Base-by-base conservation (phyloP, 2,888 invertebrate species). In the Drosophila borealis region DNA sequence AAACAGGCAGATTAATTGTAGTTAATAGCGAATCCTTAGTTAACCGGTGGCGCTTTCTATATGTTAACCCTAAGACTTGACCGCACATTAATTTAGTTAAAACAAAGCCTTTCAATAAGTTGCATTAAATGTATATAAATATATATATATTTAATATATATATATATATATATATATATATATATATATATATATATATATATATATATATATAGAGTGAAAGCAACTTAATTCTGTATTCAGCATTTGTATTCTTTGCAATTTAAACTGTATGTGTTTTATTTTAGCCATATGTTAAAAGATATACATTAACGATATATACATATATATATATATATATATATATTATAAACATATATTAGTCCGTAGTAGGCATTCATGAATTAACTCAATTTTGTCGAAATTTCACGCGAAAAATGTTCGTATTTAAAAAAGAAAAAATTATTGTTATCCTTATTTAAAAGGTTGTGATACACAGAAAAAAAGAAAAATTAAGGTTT, bases 181-280 rank as follows among this genome's bases (percentile, higher is more conserved):
- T 33, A 25, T 53, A 41, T 53, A 53, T 60, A 51, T 34, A 21
- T 29, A 68, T 21, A 29, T 49, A 29, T 56, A 42, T 48, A 53
- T 44, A 25, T 36, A 42, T 45, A 29, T 53, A 42, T 51, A 34
- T 17, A 29, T 74, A 63, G 53, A 72, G 48, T 66, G 69, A 56
- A 61, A 63, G 62, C 65, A 69, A 68, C 61, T 68, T 65, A 51
- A 70, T 71, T 73, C 63, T 77, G 83, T 86, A 88, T 86, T 80
- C 60, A 78, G 85, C 85, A 85, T 85, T 85, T 85, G 85, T 87
- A 89, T 89, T 88, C 70, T 81, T 83, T 83, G 89, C 82, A 83
- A 81, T 78, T 77, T 66, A 67, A 76, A 73, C 68, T 74, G 64
- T 81, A 81, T 81, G 69, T 81, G 78, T 88, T 77, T 66, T 62